These are phyloP conservation scores for Venustaconcha ellipsiformis DNA, from an alignment of 1,140 invertebrate genomes.

Conservation along the genomic window DNA sequence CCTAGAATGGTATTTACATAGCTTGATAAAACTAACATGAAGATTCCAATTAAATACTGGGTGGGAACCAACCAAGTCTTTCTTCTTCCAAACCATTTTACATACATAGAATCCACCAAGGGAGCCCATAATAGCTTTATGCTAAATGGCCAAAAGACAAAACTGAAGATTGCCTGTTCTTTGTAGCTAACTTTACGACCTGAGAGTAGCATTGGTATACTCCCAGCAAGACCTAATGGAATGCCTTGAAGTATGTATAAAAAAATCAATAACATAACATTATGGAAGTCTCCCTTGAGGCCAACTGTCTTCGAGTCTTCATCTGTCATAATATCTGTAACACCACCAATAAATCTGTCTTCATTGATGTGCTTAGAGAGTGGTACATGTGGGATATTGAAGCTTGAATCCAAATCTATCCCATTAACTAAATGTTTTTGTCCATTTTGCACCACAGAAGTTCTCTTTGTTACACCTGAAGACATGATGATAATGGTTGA, in stretches of 20 bases:
- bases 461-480: too few species aligned
- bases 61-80: constrained; percentile 98
- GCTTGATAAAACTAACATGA: constrained; percentile 61
- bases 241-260: constrained; percentile 94
- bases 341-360: too few species aligned
- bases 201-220: constrained; percentile 95
- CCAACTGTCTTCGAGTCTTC: neutral
- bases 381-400: constrained; percentile 42
- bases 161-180: constrained; percentile 95
- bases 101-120: constrained; percentile 93
- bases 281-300: constrained; percentile 56
- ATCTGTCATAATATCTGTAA: too few species aligned
- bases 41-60: constrained; percentile 78
- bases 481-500: too few species aligned
- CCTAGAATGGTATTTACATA: constrained; percentile 50
- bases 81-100: constrained; percentile 84
- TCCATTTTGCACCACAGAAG: too few species aligned
- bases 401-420: constrained; percentile 34
- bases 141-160: constrained; percentile 96
- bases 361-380: constrained; percentile 9
- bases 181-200: constrained; percentile 77
- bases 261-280: constrained; percentile 87
- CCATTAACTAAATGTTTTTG: constrained; percentile 12
- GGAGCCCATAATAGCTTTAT: constrained; percentile 98
- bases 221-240: constrained; percentile 91